Evolutionary conservation across 2,113 vertebrate species (phyloP), one percentile per base, ranked within the genome.

Genomic region (Herpailurus yagouaroundi): DNA sequence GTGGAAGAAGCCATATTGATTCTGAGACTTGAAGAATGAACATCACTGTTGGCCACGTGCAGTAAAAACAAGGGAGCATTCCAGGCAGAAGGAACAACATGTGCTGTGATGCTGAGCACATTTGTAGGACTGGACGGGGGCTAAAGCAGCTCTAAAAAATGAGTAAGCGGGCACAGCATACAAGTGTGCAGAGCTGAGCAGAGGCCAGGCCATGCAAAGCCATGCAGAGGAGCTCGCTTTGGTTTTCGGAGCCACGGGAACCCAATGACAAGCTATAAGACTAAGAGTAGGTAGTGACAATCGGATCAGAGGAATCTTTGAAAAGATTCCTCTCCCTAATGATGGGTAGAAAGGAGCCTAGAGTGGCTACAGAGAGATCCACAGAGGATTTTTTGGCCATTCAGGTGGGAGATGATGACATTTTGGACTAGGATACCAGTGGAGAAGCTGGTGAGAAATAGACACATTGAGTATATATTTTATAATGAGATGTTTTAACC

Each of bases 211-310:
- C n/a, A 25, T 9, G 4, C 0, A 0, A 25, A 15, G 14, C 48
- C 21, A 11, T 4, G 1, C 4, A 3, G 21, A 50, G 5, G 38
- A 21, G 29, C 14, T 12, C 4, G 8, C 31, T 73, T 64, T 25
- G 7, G 2, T 68, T 33, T 38, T 66, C 60, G 79, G 10, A 73
- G 23, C 89, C 36, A 48, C 0, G 2, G 36, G 71, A 73, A 97
- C 45, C 10, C 63, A 71, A 31, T 16, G 18, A 15, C 10, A 2
- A 6, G 7, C 48, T 83, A 48, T 27, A 77, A n/a, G 9, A 8
- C 23, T 12, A 16, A 50, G 11, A 41, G 13, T 0, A 0, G 27
- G 14, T 29, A 7, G 71, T 50, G 2, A 31, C 2, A 55, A 60
- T 29, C 12, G 0, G 31, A 27, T 23, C 21, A 18, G 23, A 29